These are phyloP conservation scores for Eulemur macaco DNA, from an alignment of 2,113 vertebrate species.

Conservation along the genomic window DNA sequence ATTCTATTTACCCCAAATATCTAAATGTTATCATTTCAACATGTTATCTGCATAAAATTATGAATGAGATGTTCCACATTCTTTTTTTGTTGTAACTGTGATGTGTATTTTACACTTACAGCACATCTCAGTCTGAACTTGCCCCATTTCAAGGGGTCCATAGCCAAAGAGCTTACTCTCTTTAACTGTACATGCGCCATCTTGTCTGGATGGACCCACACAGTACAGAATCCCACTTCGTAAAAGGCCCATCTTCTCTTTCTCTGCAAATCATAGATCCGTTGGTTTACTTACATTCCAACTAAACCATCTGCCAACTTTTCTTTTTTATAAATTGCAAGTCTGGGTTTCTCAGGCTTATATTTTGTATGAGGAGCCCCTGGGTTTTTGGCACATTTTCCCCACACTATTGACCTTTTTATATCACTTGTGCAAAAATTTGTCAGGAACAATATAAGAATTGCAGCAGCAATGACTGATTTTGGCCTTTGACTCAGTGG, in stretches of 20 bases:
- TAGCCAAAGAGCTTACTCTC: neutral
- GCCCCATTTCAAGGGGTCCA: neutral
- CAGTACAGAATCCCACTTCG: neutral
- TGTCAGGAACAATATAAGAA: constrained; percentile 25
- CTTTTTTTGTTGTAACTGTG: neutral
- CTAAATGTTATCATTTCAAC: neutral
- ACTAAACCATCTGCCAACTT: neutral
- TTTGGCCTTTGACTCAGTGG: constrained; percentile 48
- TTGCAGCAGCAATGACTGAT: neutral
- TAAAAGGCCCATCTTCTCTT: neutral
- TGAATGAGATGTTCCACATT: neutral
- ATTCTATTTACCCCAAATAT: neutral
- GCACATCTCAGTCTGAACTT: neutral
- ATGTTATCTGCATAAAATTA: neutral
- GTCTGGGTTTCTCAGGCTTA: neutral
- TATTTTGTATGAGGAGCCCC: neutral
- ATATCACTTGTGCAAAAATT: constrained; percentile 38
- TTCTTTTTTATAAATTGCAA: neutral
- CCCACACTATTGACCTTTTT: neutral
- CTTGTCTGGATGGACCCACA: neutral
- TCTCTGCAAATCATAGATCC: neutral
- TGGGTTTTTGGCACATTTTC: neutral
- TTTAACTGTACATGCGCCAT: neutral
- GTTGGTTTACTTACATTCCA: neutral
- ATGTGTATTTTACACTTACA: neutral